Percentiles rank a stretch among this genome's conserved stretches.
Evolutionary conservation across 2,888 invertebrate genomes (phyloP).

Genomic region (Limenitis camilla): DNA sequence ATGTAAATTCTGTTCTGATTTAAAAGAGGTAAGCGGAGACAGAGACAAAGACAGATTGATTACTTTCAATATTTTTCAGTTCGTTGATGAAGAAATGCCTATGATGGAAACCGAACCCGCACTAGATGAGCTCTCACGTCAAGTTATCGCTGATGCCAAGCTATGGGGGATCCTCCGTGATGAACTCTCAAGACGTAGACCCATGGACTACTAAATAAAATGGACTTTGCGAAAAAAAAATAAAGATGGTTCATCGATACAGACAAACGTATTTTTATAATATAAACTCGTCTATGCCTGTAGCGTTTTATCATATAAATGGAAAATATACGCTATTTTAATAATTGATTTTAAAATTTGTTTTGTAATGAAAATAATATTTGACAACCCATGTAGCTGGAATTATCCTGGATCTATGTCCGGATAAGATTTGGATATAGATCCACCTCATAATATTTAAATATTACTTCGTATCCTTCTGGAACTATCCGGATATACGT

Average conservation of each 20-base stretch:
- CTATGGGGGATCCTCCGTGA: constrained; percentile 1
- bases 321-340: constrained; percentile 1
- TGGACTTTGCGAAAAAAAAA: not conserved
- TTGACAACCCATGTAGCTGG: too few relatives aligned
- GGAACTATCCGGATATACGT: too few relatives aligned
- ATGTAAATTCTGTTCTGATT: too few relatives aligned
- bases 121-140: constrained; percentile 4
- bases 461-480: too few relatives aligned
- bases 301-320: not conserved
- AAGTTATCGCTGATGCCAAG: constrained; percentile 5
- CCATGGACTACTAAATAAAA: constrained; percentile 1
- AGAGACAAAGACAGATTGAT: too few relatives aligned
- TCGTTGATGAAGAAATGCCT: not conserved
- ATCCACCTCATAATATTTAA: too few relatives aligned
- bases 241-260: not conserved
- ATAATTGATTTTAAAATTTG: constrained; percentile 4
- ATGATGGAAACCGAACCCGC: not conserved
- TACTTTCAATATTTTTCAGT: not conserved
- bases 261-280: not conserved
- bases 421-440: too few relatives aligned
- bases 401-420: too few relatives aligned
- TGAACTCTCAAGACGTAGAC: constrained; percentile 1
- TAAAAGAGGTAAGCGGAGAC: too few relatives aligned
- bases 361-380: too few relatives aligned
- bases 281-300: not conserved